These are phyloP conservation scores for Melitaea cinxia DNA, from an alignment of 1,140 invertebrate species.

Conservation along the genomic window DNA sequence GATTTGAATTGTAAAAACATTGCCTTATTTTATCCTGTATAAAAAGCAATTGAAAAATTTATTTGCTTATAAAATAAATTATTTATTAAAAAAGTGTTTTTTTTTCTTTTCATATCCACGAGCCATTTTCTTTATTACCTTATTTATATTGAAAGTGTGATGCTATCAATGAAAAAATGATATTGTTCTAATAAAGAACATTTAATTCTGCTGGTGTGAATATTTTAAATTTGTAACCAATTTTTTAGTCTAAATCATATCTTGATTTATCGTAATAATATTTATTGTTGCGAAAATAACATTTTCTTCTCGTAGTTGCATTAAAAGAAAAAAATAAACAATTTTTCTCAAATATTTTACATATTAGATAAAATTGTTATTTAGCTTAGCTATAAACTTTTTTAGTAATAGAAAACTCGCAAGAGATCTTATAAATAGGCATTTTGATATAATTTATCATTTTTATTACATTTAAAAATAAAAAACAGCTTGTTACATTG, in stretches of 20 bases:
- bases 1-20: conserved; percentile 19
- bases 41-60: conserved; percentile 38
- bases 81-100: conserved; percentile 37
- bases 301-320: no score
- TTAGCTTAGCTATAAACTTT: no score
- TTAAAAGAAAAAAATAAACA: background rate
- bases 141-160: no score
- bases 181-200: no score
- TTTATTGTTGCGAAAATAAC: no score
- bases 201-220: no score
- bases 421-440: conserved; percentile 11
- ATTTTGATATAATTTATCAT: conserved; percentile 24
- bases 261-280: no score
- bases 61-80: conserved; percentile 44
- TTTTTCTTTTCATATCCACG: conserved; percentile 7
- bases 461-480: conserved; percentile 29
- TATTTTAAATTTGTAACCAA: no score
- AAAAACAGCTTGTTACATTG: conserved; percentile 29
- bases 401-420: conserved; percentile 13
- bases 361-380: conserved; percentile 11
- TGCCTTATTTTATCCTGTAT: conserved; percentile 20
- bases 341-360: conserved; percentile 1
- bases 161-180: no score
- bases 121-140: background rate
- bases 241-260: no score